These are phyloP conservation scores for Phoeniculus purpureus DNA, from an alignment of 2,797 vertebrate genomes.

Conservation along the genomic window DNA sequence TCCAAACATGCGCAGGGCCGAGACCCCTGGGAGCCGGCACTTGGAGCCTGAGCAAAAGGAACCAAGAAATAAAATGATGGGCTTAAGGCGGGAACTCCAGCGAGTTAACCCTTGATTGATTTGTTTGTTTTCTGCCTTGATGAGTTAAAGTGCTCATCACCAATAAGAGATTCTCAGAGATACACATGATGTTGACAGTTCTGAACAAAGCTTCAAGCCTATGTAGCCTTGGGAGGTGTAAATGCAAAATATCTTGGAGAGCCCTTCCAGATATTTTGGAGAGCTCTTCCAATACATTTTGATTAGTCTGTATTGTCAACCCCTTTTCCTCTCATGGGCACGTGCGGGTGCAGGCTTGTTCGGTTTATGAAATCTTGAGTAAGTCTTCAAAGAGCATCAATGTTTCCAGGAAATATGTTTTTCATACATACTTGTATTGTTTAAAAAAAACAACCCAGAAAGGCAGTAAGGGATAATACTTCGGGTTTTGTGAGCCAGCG, in stretches of 20 bases:
- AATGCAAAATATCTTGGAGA: conserved; percentile 48
- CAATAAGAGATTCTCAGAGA: background rate
- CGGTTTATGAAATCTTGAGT: conserved; percentile 60
- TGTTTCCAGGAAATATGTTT: conserved; percentile 61
- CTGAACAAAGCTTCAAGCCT: background rate
- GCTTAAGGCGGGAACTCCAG: background rate
- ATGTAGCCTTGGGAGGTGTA: background rate
- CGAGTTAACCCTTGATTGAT: background rate
- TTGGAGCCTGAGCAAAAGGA: conserved; percentile 62
- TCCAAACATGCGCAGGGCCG: conserved; percentile 80
- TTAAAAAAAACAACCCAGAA: background rate
- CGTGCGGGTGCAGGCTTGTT: conserved; percentile 51
- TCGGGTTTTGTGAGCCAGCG: conserved; percentile 21
- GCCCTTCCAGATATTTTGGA: background rate
- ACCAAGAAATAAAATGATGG: background rate
- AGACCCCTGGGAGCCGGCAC: conserved; percentile 75
- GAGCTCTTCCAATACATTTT: background rate
- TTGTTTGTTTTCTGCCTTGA: conserved; percentile 29
- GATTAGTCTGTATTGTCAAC: conserved; percentile 15
- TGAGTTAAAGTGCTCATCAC: background rate
- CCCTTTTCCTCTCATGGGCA: background rate
- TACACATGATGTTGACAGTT: background rate
- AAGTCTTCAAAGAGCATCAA: conserved; percentile 52
- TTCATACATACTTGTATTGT: conserved; percentile 40
- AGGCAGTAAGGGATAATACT: conserved; percentile 39